A percentile compares a stretch with the other conserved stretches of the same genome.
Evolutionary conservation across 2,888 invertebrate genomes (phyloP).

Genomic region (Mayetiola destructor): DNA sequence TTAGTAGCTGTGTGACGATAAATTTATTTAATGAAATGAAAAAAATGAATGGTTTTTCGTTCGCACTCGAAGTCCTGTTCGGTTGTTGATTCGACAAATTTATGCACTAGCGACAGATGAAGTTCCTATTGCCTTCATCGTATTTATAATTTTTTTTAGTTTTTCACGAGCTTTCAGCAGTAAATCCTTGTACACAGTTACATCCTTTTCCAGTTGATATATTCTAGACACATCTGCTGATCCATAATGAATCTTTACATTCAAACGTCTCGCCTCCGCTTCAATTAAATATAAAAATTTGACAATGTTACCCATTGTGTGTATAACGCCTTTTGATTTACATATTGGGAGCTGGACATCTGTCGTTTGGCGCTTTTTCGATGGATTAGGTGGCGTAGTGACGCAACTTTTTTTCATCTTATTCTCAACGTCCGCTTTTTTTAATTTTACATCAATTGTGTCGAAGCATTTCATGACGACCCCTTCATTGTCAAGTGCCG

Average conservation of each 20-base stretch:
- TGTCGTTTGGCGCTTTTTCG: background rate
- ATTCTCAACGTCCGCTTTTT: background rate
- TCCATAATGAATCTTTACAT: background rate
- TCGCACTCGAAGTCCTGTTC: conserved; percentile 5
- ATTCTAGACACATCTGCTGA: background rate
- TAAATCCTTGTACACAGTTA: background rate
- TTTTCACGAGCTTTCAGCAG: background rate
- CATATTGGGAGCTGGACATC: background rate
- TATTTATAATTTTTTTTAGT: background rate
- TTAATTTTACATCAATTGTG: background rate
- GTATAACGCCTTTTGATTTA: background rate
- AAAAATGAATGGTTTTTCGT: too few species aligned
- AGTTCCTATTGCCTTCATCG: background rate
- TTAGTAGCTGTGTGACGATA: background rate
- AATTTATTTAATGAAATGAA: background rate
- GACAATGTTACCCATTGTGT: background rate
- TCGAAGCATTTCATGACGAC: background rate
- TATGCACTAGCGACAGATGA: background rate
- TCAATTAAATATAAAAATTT: background rate
- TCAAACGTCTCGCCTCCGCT: background rate
- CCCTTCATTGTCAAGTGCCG: background rate
- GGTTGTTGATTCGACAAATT: conserved; percentile 3
- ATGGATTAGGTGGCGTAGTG: background rate
- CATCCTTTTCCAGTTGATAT: background rate
- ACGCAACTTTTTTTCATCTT: background rate